Percentiles rank a stretch among this genome's conserved stretches.
These are phyloP conservation scores for Rhagoletis zephyria DNA, from an alignment of 1,140 invertebrate species.

Conservation along the genomic window DNA sequence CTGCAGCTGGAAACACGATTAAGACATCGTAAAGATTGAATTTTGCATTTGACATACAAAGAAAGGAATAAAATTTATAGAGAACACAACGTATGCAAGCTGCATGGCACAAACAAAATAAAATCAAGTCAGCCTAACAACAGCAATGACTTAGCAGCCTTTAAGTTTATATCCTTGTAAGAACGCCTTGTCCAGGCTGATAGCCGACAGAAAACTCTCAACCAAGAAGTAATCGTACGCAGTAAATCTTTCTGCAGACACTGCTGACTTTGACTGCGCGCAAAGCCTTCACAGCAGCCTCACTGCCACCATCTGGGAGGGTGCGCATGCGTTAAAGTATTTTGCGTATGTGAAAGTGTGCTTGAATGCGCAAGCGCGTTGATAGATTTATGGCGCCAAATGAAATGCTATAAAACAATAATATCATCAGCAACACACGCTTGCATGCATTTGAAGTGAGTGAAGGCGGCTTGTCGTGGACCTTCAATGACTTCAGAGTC, in stretches of 20 bases:
- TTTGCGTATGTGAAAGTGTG: constrained; percentile 4
- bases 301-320: background rate
- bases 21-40: constrained; percentile 51
- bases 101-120: background rate
- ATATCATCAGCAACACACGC: background rate
- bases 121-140: constrained; percentile 1
- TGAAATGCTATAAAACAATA: constrained; percentile 63
- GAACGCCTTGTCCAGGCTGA: background rate
- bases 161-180: constrained; percentile 25
- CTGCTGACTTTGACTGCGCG: background rate
- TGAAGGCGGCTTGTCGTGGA: background rate
- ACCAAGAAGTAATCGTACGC: background rate
- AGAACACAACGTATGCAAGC: background rate
- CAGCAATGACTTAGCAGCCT: constrained; percentile 31
- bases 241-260: constrained; percentile 42
- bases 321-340: background rate
- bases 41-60: constrained; percentile 44
- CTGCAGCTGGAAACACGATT: constrained; percentile 42
- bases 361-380: constrained; percentile 55
- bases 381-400: constrained; percentile 73
- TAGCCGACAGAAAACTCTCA: constrained; percentile 30
- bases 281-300: background rate
- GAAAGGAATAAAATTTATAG: background rate
- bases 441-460: constrained; percentile 35
- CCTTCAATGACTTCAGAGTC: background rate